phyloP scores from a whole-genome alignment of 2,113 vertebrate species.

The Suricata suricatta region DNA sequence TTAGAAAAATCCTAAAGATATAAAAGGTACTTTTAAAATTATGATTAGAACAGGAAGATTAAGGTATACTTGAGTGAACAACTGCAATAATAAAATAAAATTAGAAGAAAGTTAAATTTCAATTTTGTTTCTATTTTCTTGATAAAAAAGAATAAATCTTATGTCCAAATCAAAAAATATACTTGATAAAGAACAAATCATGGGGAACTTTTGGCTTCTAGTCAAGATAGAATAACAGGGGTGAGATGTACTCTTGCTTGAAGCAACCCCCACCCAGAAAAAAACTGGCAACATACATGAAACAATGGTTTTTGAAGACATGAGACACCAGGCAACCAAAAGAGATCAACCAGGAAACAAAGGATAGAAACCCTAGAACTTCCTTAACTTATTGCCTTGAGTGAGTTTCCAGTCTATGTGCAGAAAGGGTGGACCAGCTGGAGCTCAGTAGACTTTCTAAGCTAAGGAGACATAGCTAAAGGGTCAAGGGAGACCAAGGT shows the following conservation, averaged over 20 bases:
- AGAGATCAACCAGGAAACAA: neutral
- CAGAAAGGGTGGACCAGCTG: neutral
- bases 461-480: neutral
- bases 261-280: neutral
- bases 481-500: neutral
- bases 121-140: constrained; percentile 34
- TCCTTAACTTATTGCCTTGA: neutral
- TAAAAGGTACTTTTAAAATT: constrained; percentile 2
- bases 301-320: neutral
- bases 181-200: constrained; percentile 26
- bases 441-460: neutral
- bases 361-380: neutral
- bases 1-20: neutral
- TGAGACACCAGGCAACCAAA: neutral
- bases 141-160: constrained; percentile 5
- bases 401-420: neutral
- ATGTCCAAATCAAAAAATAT: neutral
- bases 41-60: neutral
- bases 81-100: constrained; percentile 6
- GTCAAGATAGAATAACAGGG: neutral
- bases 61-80: constrained; percentile 2
- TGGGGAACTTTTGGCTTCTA: neutral
- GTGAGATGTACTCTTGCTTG: neutral
- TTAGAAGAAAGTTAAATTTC: neutral
- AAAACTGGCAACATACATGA: neutral